These are phyloP conservation scores for Falco rusticolus DNA, from an alignment of 2,797 vertebrate genomes.

Conservation along the genomic window DNA sequence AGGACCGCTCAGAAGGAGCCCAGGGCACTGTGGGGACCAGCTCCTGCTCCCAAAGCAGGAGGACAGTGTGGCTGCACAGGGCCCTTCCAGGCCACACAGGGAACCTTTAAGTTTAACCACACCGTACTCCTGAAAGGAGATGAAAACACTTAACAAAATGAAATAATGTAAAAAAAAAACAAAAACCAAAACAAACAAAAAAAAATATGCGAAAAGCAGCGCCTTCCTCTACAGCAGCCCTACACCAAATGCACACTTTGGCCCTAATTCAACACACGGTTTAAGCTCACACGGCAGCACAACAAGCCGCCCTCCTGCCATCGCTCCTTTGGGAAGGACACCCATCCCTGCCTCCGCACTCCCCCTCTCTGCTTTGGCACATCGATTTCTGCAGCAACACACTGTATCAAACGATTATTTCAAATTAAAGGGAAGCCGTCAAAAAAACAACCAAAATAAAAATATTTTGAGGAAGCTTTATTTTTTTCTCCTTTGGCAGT, in stretches of 20 bases:
- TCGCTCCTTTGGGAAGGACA: fast-evolving
- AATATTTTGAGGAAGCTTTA: constrained; percentile 4
- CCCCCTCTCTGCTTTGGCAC: neutral
- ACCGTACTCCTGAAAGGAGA: neutral
- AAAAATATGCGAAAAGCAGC: neutral
- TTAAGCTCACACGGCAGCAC: neutral
- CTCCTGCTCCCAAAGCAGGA: neutral
- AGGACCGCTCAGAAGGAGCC: neutral
- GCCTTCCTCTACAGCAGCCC: neutral
- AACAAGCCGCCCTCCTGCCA: too few species aligned
- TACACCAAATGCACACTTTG: fast-evolving
- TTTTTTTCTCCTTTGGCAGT: neutral
- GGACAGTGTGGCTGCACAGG: neutral
- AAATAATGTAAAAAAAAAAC: neutral
- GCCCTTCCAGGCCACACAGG: neutral
- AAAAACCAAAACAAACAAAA: neutral
- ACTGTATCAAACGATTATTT: fast-evolving
- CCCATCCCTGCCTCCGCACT: fast-evolving
- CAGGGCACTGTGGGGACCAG: neutral
- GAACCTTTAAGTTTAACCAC: neutral
- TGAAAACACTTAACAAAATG: neutral
- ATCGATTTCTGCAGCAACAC: neutral
- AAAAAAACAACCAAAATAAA: neutral
- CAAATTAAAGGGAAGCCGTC: neutral
- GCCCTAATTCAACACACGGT: neutral